Base-by-base conservation (phyloP, 2,888 invertebrate genomes). In the Nesidiocoris tenuis region DNA sequence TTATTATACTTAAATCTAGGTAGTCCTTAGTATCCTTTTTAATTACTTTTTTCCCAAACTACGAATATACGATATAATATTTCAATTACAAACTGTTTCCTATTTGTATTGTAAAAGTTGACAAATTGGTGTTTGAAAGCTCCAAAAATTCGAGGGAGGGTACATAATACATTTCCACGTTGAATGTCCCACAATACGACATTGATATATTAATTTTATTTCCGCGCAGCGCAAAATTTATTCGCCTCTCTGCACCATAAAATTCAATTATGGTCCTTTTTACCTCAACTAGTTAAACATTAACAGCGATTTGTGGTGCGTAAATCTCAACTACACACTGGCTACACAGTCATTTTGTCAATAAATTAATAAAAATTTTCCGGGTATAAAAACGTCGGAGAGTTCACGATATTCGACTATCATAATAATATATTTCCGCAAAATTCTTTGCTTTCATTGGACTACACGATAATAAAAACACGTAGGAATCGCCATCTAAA, bases 121-220 rank as follows among this genome's bases (percentile, higher is more conserved):
- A 72, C 61, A 61, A 63, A 72, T 61, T 61, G 72, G 72, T 72
- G 72, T 72, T 72, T 72, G n/a, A 18, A 61, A 61, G 61, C 72
- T 72, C 72, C 39, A 54, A 72, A 19, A 61, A 61, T 72, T 39
- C 21, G 54, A 22, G 63, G 55, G 23, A n/a, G 59, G 22, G n/a
- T 16, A 65, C 17, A 22, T n/a, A n/a, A n/a, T 17, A 23, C 25
- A 65, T 18, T 16, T 63, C 7, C 16, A 63, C 21, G 16, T 63
- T 25, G 7, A 59, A 59, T 16, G 18, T 17, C n/a, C n/a, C 5
- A 3, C n/a, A 9, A 59, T 59, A 19, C 22, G 5, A 65, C 17
- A 39, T 72, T 23, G 57, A 22, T 59, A 23, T 24, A 59, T 56
- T n/a, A 1, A 18, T 5, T 12, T 3, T 67, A 7, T 55, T 19